A percentile compares a stretch with the other conserved stretches of the same genome.
Evolutionary conservation across 2,888 invertebrate species (phyloP).

Genomic region (Drosophila borealis): DNA sequence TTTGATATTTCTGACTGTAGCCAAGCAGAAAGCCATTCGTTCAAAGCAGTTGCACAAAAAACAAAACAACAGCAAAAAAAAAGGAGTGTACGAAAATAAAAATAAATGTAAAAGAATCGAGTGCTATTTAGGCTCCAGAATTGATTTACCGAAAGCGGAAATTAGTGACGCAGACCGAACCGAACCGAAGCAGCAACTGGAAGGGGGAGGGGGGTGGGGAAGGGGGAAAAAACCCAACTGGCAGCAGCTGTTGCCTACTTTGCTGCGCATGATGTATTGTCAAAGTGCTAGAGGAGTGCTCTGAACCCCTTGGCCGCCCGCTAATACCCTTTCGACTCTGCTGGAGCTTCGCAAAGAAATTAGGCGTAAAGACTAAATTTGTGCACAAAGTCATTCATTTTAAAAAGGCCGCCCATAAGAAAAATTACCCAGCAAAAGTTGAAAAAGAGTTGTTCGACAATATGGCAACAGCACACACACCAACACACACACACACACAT

Average conservation of each 20-base stretch:
- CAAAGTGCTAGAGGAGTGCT: constrained; percentile 34
- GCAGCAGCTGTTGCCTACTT: constrained; percentile 72
- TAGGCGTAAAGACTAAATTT: constrained; percentile 79
- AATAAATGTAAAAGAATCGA: constrained; percentile 16
- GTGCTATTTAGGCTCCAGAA: constrained; percentile 62
- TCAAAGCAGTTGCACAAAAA: constrained; percentile 41
- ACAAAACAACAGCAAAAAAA: constrained; percentile 22
- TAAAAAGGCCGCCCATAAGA: constrained; percentile 69
- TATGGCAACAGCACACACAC: constrained; percentile 53
- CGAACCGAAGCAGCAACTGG: constrained; percentile 12
- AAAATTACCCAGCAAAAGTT: constrained; percentile 65
- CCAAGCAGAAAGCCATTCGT: constrained; percentile 62
- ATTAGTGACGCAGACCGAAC: constrained; percentile 70
- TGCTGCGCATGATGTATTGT: constrained; percentile 74
- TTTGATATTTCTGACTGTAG: constrained; percentile 56
- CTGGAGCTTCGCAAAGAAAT: constrained; percentile 61
- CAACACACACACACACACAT: background rate
- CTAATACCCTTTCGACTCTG: constrained; percentile 7
- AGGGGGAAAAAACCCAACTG: constrained; percentile 23
- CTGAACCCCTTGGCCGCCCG: background rate
- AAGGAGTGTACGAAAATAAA: constrained; percentile 4
- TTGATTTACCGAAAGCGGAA: constrained; percentile 79
- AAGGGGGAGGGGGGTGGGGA: constrained; percentile 4
- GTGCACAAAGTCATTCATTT: constrained; percentile 72
- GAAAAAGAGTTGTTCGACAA: constrained; percentile 73